phyloP scores from a whole-genome alignment of 2,888 invertebrate species.

The Perdita meconis region DNA sequence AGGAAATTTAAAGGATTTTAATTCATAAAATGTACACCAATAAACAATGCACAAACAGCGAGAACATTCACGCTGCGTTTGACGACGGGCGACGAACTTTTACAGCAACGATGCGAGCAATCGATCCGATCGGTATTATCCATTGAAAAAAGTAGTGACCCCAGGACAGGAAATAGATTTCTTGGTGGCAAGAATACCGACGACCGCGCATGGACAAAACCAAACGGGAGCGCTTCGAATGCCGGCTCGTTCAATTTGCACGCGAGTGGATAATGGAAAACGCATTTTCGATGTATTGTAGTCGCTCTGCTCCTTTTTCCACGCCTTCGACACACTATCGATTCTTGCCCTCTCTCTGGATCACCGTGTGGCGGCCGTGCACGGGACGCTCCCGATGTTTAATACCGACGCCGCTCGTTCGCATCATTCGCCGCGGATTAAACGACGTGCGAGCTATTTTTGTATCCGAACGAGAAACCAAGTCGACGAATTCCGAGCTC shows the following conservation, averaged over 20 bases:
- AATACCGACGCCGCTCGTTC: slow-evolving; percentile 67
- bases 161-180: slow-evolving; percentile 64
- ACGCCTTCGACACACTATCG: slow-evolving; percentile 37
- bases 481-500: slow-evolving; percentile 12
- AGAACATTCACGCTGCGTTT: slow-evolving; percentile 51
- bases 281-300: slow-evolving; percentile 74
- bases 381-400: slow-evolving; percentile 59
- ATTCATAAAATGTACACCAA: slow-evolving; percentile 1
- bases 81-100: no score
- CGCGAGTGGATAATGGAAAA: slow-evolving; percentile 76
- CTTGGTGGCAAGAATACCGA: slow-evolving; percentile 39
- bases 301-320: slow-evolving; percentile 31
- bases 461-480: slow-evolving; percentile 41
- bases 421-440: slow-evolving; percentile 63
- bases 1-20: not conserved
- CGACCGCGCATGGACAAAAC: slow-evolving; percentile 39
- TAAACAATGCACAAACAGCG: slow-evolving; percentile 33
- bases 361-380: slow-evolving; percentile 27
- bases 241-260: slow-evolving; percentile 61
- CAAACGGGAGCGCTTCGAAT: slow-evolving; percentile 25
- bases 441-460: slow-evolving; percentile 63
- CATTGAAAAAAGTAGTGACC: slow-evolving; percentile 63
- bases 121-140: slow-evolving; percentile 64
- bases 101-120: slow-evolving; percentile 43
- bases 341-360: slow-evolving; percentile 25